Base-by-base conservation (phyloP, 2,113 vertebrate species). In the Neodontobutis hainanensis region DNA sequence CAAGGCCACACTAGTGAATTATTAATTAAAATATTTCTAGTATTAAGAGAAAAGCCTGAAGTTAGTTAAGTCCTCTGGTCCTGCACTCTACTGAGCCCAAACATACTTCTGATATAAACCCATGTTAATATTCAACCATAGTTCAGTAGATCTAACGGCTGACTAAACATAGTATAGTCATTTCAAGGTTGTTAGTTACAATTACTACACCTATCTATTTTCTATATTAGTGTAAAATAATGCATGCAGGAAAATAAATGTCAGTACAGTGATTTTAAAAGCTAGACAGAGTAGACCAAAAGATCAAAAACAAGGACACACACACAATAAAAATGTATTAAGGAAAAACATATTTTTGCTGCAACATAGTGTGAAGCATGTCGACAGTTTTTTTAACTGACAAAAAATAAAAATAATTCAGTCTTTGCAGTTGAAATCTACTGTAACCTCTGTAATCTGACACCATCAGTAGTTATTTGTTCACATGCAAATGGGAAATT, bases 401-500 rank as follows among this genome's bases (percentile, higher is more conserved):
- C 43, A 66, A 75, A 73, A 62, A 64, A 79, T 35, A 42, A 0
- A 6, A 63, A 68, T 53, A 82, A 82, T 85, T 42, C 14, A 56
- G 34, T 50, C 59, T 61, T 64, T 14, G 60, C 70, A 63, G 58
- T 60, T 81, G 45, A 57, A 73, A 73, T 70, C 74, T 52, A 64
- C 16, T 83, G 73, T 73, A 60, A 70, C 67, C 71, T 72, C 19
- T 34, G 68, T 68, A 77, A 62, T 67, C 63, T 48, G 83, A 69
- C 56, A 67, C 77, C 85, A 84, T 79, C 75, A 82, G 52, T 63
- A 52, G 62, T 84, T 70, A 68, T 68, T 74, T 53, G 78, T 83
- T 82, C 75, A 80, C 89, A 91, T 89, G 87, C 88, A 89, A 80
- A 87, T 84, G 75, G 73, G 78, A 80, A 80, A 74, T 77, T 75